These are phyloP conservation scores for Galerucella calmariensis DNA, from an alignment of 2,888 invertebrate genomes.

Conservation along the genomic window DNA sequence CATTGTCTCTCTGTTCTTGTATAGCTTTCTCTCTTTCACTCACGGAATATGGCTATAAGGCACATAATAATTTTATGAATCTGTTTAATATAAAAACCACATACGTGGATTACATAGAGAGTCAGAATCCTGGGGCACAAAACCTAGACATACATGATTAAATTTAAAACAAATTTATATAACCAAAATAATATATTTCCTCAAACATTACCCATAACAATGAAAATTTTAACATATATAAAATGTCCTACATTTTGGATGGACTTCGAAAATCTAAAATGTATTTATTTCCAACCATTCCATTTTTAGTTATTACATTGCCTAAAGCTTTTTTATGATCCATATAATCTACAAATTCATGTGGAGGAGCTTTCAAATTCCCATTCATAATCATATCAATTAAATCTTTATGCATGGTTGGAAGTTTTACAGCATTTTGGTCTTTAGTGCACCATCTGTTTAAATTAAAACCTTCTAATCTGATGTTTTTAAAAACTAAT, in stretches of 20 bases:
- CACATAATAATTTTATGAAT: no score
- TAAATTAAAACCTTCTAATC: slow-evolving; percentile 89
- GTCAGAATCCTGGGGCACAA: no score
- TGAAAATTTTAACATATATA: no score
- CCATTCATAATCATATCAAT: slow-evolving; percentile 75
- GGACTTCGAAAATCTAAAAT: slow-evolving; percentile 71
- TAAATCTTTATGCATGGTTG: slow-evolving; percentile 81
- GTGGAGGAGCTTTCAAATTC: slow-evolving; percentile 78
- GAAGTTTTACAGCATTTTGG: slow-evolving; percentile 68
- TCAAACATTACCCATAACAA: not conserved
- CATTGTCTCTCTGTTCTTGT: no score
- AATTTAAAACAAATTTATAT: not conserved
- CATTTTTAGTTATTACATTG: slow-evolving; percentile 75
- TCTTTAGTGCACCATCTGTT: slow-evolving; percentile 82
- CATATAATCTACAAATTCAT: slow-evolving; percentile 76
- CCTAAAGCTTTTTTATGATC: slow-evolving; percentile 80
- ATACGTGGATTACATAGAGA: no score
- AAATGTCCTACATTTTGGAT: not conserved
- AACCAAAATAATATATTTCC: not conserved
- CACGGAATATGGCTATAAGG: no score
- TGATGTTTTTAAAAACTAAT: slow-evolving; percentile 85
- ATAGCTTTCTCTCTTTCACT: no score
- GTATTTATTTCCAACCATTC: slow-evolving; percentile 82
- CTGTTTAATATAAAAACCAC: no score
- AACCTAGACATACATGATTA: not conserved